Base-by-base conservation (phyloP, 2,113 vertebrate species). In the Platysternon megacephalum region DNA sequence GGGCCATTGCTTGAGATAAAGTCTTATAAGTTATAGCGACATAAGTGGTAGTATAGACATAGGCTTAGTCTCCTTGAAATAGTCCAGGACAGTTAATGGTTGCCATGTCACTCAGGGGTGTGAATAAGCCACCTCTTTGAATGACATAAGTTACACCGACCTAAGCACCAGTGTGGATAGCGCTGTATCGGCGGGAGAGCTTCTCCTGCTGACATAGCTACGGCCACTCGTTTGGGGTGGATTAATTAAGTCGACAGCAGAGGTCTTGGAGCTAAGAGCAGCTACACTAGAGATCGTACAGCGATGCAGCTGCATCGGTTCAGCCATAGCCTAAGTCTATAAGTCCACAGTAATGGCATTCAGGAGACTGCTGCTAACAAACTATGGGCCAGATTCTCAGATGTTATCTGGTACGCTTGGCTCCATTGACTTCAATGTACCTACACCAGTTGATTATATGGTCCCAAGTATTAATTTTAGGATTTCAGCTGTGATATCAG, bases 401-500 rank as follows among this genome's bases (percentile, higher is more conserved):
- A 2, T 1, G 28, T 83, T 88, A 35, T 42, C 42, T 74, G 79
- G 84, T 35, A n/a, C 8, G 82, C 80, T 81, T 89, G 79, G 14
- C 29, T 95, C 68, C 39, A 90, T 84, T 53, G 32, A 4, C 44
- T 93, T 92, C 55, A 87, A 85, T 92, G 85, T 76, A 94, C 1
- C 11, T 55, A 56, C 39, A 93, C 2, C 9, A 39, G 14, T 49
- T 68, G 58, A 28, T 29, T 93, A 94, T 13, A 95, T 82, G 55
- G 92, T 80, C 35, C 0, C 0, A 55, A 81, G 16, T 8, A 83
- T 26, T 96, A 56, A 55, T 89, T 94, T 95, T 93, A 79, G 84
- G 85, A 88, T 91, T 94, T 92, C 49, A 83, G 46, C 87, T 94
- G 88, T 76, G 32, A 81, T 42, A 82, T 74, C 3, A 86, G 65